Base-by-base conservation (phyloP, 2,797 vertebrate species). In the Alectoris magna region DNA sequence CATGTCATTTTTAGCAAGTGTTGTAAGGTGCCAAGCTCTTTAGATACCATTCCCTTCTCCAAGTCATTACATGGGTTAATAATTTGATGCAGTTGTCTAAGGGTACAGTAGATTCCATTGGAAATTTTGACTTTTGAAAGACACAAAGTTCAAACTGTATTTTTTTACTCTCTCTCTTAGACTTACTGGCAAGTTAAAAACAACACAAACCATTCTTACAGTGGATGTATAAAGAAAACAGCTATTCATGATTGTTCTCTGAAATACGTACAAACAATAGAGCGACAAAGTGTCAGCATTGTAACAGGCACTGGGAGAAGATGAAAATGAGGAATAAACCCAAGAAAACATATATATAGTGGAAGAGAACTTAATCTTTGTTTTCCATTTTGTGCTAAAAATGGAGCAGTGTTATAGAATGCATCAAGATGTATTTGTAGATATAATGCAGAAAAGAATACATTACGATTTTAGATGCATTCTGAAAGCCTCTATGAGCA, bases 261-360 rank as follows among this genome's bases (percentile, higher is more conserved):
- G 24, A 5, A 51, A 34, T 12, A 51, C 6, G 64, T 19, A 68
- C 73, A 71, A 90, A 73, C 53, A 84, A 73, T 13, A 71, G 60
- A 62, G 62, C 3, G 22, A 94, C 78, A 93, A 85, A 83, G 75
- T 0, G 2, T 41, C 78, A 87, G 81, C 84, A 51, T 14, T 76
- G 84, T 51, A 77, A 79, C 68, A 82, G 79, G 86, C 86, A 77
- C 38, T 9, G 34, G 66, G 13, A 67, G 43, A 90, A 94, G 88
- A 84, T 6, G 46, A 91, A 95, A 89, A 92, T 79, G 88, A 91
- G 59, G 24, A 82, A 58, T 43, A 59, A 85, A 77, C 76, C 84
- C 95, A 93, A 92, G 87, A 80, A 87, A 95, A 66, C 38, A 81
- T 86, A 46, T 71, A 70, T 74, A 88, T 63, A 75, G 51, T 38